phyloP scores from a whole-genome alignment of 2,113 vertebrate species.

The Vombatus ursinus region DNA sequence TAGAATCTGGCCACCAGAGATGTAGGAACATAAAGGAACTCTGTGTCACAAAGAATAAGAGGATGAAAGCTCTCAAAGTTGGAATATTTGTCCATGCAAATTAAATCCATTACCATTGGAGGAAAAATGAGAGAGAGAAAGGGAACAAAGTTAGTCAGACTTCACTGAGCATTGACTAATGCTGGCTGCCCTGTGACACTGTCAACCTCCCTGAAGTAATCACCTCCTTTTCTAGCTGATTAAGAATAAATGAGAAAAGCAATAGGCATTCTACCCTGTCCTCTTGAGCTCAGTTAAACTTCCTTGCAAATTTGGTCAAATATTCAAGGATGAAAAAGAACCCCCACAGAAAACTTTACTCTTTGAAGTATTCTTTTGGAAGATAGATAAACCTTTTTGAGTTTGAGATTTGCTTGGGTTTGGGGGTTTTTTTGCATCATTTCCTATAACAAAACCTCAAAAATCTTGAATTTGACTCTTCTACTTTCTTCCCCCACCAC shows the following conservation, averaged over 20 bases:
- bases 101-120: not conserved
- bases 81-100: not conserved
- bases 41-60: not conserved
- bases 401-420: not conserved
- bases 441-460: not conserved
- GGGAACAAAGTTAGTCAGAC: not conserved
- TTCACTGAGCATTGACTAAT: not conserved
- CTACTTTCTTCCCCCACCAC: not conserved
- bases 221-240: not conserved
- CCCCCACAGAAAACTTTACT: not conserved
- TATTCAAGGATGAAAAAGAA: not conserved
- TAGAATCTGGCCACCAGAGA: not conserved
- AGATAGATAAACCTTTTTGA: not conserved
- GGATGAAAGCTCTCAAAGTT: not conserved
- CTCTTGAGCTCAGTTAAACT: not conserved
- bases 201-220: not conserved
- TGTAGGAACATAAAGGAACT: not conserved
- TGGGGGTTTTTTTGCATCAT: not conserved
- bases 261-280: not conserved
- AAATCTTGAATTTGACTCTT: not conserved
- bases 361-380: not conserved
- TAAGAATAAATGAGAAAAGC: not conserved
- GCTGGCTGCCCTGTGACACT: not conserved
- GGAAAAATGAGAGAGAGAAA: not conserved
- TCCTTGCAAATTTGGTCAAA: not conserved